Conservation (phyloP, 1,140 invertebrate genomes). For the Drepana arcuata region DNA sequence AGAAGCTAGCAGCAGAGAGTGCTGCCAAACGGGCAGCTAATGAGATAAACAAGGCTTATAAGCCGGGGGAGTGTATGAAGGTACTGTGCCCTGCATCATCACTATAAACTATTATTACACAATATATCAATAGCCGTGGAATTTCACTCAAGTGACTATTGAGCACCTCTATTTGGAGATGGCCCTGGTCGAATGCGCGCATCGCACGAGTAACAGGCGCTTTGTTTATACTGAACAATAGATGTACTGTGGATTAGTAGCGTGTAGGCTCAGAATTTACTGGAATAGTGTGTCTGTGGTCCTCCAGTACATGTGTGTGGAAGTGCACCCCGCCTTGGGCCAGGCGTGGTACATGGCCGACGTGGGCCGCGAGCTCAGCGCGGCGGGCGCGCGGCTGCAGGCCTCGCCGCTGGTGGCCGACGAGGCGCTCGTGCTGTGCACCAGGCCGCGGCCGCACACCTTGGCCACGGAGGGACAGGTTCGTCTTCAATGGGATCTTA, state of each 20-base stretch:
- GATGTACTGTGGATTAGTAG: too few relatives aligned
- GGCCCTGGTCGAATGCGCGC: too few relatives aligned
- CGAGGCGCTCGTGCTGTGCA: constrained; percentile 25
- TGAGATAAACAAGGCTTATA: constrained; percentile 46
- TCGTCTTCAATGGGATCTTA: too few relatives aligned
- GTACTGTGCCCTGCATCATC: too few relatives aligned
- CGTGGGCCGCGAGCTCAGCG: constrained; percentile 26
- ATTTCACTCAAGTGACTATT: too few relatives aligned
- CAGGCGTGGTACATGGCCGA: constrained; percentile 37
- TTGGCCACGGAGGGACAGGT: constrained; percentile 21
- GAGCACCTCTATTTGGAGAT: too few relatives aligned
- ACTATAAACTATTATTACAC: too few relatives aligned
- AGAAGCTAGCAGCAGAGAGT: constrained; percentile 37
- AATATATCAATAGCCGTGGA: too few relatives aligned
- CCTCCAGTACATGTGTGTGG: constrained; percentile 60
- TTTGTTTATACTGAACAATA: too few relatives aligned
- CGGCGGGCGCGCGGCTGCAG: constrained; percentile 13
- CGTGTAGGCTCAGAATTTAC: too few relatives aligned
- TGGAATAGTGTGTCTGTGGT: too few relatives aligned
- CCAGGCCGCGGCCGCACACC: constrained; percentile 9
- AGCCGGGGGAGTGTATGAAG: constrained; percentile 74
- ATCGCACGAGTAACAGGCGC: too few relatives aligned
- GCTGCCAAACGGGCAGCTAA: constrained; percentile 20
- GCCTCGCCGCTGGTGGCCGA: constrained; percentile 19
- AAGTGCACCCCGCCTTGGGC: constrained; percentile 63